Conservation (phyloP, 2,113 vertebrate genomes). For the Antechinus flavipes region DNA sequence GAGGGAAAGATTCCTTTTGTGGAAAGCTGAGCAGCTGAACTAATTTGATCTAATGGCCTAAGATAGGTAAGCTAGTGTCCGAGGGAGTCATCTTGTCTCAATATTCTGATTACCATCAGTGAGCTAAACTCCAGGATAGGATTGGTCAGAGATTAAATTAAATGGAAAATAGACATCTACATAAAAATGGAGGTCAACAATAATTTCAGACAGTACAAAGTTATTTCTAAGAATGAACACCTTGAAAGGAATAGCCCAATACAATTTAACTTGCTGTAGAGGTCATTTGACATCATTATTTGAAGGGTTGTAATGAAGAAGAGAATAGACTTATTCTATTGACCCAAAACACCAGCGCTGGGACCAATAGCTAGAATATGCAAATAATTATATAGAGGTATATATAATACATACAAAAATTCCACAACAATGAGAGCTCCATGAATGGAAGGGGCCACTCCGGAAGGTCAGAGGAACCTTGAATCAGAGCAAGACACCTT, state of each 20-base stretch:
- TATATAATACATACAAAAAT: background rate
- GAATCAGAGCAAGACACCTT: background rate
- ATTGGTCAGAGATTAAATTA: background rate
- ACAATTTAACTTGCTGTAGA: background rate
- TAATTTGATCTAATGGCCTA: background rate
- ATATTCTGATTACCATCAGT: background rate
- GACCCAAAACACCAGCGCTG: background rate
- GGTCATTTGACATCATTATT: background rate
- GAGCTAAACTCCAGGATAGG: background rate
- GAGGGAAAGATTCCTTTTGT: background rate
- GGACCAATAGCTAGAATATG: background rate
- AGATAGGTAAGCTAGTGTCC: background rate
- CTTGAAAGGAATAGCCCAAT: background rate
- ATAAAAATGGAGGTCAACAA: background rate
- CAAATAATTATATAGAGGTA: background rate
- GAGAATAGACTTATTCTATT: background rate
- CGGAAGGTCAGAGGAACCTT: background rate
- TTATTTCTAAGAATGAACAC: background rate
- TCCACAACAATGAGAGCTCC: background rate
- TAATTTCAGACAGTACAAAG: conserved; percentile 1
- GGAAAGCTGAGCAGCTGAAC: background rate
- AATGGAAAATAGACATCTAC: background rate
- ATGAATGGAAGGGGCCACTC: background rate
- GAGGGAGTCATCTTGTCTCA: background rate
- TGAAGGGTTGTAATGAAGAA: background rate